Conservation (phyloP, 2,113 vertebrate genomes). For the Trogon melanurus region DNA sequence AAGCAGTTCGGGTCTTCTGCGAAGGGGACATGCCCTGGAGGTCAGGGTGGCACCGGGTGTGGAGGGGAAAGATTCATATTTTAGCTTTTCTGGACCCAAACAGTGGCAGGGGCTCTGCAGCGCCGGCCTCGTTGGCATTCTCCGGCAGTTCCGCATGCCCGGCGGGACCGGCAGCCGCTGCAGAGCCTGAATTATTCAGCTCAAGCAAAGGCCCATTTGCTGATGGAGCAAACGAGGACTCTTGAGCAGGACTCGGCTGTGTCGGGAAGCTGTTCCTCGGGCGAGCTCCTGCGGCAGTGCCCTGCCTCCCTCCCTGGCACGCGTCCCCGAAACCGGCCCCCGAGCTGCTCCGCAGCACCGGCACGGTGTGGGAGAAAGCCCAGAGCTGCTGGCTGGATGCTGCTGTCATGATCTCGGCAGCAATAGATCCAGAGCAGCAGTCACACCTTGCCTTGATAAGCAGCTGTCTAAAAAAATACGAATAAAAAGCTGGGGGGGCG, state of each 20-base stretch:
- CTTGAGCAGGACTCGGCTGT: not conserved
- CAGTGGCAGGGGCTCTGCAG: not conserved
- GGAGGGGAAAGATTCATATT: not conserved
- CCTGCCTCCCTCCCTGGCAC: not conserved
- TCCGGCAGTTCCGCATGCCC: not conserved
- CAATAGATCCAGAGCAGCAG: not conserved
- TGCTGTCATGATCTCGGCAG: not conserved
- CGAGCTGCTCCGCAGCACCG: rapidly evolving
- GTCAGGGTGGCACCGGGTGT: rapidly evolving
- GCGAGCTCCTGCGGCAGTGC: not conserved
- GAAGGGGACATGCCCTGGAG: rapidly evolving
- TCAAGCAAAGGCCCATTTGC: not conserved
- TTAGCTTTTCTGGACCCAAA: not conserved
- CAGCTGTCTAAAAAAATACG: not conserved
- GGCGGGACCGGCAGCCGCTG: not conserved
- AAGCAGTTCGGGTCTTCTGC: not conserved
- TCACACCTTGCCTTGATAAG: not conserved
- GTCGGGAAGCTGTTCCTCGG: not conserved
- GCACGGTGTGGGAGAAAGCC: rapidly evolving
- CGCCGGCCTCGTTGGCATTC: constrained; percentile 39
- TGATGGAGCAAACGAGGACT: not conserved
- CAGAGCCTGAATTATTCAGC: constrained; percentile 71
- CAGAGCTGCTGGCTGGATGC: not conserved
- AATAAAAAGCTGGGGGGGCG: not conserved
- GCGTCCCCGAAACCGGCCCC: rapidly evolving